Evolutionary conservation across 2,797 vertebrate genomes (phyloP).

Genomic region (Phrynocephalus forsythii): DNA sequence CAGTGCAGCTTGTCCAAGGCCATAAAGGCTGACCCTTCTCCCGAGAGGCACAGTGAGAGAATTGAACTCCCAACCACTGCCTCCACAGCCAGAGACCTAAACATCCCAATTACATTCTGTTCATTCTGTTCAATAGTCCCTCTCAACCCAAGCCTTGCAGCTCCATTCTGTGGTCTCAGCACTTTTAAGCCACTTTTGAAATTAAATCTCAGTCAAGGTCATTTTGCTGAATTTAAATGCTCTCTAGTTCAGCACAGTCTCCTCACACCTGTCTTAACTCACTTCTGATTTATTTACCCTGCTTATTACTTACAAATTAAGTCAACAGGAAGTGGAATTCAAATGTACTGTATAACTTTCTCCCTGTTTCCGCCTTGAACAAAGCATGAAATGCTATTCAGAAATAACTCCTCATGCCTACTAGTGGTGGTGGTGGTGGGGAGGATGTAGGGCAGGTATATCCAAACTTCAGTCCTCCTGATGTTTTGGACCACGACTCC

Average conservation of each 20-base stretch:
- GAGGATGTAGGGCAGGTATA: too few species aligned
- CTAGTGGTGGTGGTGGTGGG: too few species aligned
- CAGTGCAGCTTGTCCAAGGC: too few species aligned
- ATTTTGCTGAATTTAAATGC: conserved; percentile 42
- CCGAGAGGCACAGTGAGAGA: too few species aligned
- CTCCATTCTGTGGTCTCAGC: conserved; percentile 43
- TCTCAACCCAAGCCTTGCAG: conserved; percentile 9
- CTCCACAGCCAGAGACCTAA: not conserved
- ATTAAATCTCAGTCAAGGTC: conserved; percentile 42
- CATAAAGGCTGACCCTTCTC: too few species aligned
- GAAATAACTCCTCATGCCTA: not conserved
- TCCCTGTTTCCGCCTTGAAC: conserved; percentile 20
- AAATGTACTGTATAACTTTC: not conserved
- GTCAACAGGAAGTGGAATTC: conserved; percentile 53
- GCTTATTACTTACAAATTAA: conserved; percentile 51
- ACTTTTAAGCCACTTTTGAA: conserved; percentile 50
- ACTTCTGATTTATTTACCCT: conserved; percentile 57
- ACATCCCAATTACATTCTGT: conserved; percentile 20
- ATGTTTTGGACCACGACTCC: too few species aligned
- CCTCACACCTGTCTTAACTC: conserved; percentile 47
- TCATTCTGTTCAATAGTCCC: conserved; percentile 25
- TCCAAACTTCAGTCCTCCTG: too few species aligned
- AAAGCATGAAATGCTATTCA: conserved; percentile 22
- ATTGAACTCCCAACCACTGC: too few species aligned
- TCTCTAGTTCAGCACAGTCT: not conserved